Base-by-base conservation (phyloP, 2,113 vertebrate genomes). In the Sebastes fasciatus region DNA sequence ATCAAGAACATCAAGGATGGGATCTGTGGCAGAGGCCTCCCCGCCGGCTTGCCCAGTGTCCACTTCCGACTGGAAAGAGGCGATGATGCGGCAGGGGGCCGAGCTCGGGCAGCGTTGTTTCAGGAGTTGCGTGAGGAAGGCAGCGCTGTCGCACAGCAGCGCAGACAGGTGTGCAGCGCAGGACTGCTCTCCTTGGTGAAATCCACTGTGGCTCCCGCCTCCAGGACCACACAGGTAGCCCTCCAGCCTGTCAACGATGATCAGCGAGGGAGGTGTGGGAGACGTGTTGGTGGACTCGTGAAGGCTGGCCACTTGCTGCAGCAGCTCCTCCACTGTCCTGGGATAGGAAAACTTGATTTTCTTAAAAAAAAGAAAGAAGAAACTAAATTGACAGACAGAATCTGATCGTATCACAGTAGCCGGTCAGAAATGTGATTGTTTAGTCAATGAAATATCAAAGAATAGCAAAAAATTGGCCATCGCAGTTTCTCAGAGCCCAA, bases 271-370 rank as follows among this genome's bases (percentile, higher is more conserved):
- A 7, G 90, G 83, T 0, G 68, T 46, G 2, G 88, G 79, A 8
- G 77, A 79, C 0, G 68, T 79, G 17, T 65, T 76, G 12, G 43
- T 42, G 66, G 90, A 63, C 84, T 96, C 94, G 2, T 96, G 96
- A 14, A 96, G 92, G 17, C 91, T 76, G 2, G 96, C 94, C 5
- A 96, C 80, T 60, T 95, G 94, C 58, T 88, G 93, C 17, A 94
- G 83, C 2, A 96, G 90, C 77, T 96, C 94, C 62, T 91, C 92
- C 74, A 91, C 6, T 0, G 93, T 94, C 80, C 88, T 75, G 13
- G 94, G 93, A 57, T 96, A 96, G 71, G 79, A 93, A 72, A 96
- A 96, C 77, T 85, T 84, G 74, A 96, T 94, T 90, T 94, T 95
- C 95, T 96, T 78, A 1, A 6, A 11, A 70, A 6, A 49, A 65